A percentile compares a stretch with the other conserved stretches of the same genome.
phyloP scores from a whole-genome alignment of 2,888 invertebrate genomes.

The Acanthoscelides obtectus region DNA sequence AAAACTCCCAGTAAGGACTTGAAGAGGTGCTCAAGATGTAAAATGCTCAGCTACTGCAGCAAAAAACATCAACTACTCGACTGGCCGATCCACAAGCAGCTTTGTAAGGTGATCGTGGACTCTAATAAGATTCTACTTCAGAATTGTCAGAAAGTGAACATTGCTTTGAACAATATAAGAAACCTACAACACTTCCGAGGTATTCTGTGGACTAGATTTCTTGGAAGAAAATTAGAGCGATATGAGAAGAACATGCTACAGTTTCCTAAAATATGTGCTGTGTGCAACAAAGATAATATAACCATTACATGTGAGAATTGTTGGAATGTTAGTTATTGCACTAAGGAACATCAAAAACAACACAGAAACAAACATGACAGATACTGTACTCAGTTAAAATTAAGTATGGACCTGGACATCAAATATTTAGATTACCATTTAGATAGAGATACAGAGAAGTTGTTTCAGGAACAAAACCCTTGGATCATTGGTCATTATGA shows the following conservation, averaged over 20 bases:
- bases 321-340: constrained; percentile 30
- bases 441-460: not conserved
- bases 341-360: constrained; percentile 20
- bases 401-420: constrained; percentile 26
- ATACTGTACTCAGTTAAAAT: constrained; percentile 24
- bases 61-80: constrained; percentile 73
- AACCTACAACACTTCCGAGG: not conserved
- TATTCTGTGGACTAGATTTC: constrained; percentile 18
- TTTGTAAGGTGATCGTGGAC: constrained; percentile 45
- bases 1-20: constrained; percentile 19
- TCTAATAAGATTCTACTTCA: constrained; percentile 7
- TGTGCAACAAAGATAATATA: constrained; percentile 27
- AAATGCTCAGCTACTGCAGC: constrained; percentile 70
- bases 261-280: constrained; percentile 33
- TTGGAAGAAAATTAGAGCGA: constrained; percentile 25
- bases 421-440: constrained; percentile 4
- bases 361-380: constrained; percentile 19
- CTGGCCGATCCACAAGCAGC: constrained; percentile 70
- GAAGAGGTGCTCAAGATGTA: constrained; percentile 66
- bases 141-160: not conserved
- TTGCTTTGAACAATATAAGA: not conserved
- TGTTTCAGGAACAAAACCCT: not conserved
- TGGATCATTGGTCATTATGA: not conserved
- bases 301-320: constrained; percentile 26
- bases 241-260: constrained; percentile 36